These are phyloP conservation scores for Podocnemis expansa DNA, from an alignment of 2,113 vertebrate species.

Conservation along the genomic window DNA sequence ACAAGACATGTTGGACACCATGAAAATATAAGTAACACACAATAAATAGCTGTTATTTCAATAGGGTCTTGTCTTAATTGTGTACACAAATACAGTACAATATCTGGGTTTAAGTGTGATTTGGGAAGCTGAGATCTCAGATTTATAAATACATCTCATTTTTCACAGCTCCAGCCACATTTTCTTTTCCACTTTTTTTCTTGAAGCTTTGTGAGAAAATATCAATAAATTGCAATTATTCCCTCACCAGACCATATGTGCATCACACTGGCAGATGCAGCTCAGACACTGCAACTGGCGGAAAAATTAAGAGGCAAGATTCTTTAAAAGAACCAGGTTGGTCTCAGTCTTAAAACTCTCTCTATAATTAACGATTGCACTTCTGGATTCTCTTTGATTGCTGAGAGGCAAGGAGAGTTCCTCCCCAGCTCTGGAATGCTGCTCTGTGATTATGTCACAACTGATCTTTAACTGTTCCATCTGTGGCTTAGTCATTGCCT, in stretches of 20 bases:
- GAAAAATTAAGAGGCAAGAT: neutral
- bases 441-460: conserved; percentile 36
- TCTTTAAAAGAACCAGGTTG: conserved; percentile 13
- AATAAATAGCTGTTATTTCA: conserved; percentile 22
- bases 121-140: conserved; percentile 43
- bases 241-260: neutral
- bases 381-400: conserved; percentile 41
- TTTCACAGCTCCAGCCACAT: conserved; percentile 23
- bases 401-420: neutral
- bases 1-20: neutral
- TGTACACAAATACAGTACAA: neutral
- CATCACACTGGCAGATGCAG: conserved; percentile 27
- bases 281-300: neutral
- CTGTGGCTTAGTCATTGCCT: conserved; percentile 53
- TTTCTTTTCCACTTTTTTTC: conserved; percentile 13
- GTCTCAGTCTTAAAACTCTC: conserved; percentile 27
- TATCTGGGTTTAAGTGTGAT: conserved; percentile 26
- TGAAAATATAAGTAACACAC: conserved; percentile 1
- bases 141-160: conserved; percentile 50
- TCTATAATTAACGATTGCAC: conserved; percentile 14
- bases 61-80: neutral
- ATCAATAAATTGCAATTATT: conserved; percentile 40
- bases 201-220: conserved; percentile 26
- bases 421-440: conserved; percentile 13
- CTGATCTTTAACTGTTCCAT: conserved; percentile 41